Conservation (phyloP, 2,113 vertebrate species). For the Stomatorhinus ivindoensis region DNA sequence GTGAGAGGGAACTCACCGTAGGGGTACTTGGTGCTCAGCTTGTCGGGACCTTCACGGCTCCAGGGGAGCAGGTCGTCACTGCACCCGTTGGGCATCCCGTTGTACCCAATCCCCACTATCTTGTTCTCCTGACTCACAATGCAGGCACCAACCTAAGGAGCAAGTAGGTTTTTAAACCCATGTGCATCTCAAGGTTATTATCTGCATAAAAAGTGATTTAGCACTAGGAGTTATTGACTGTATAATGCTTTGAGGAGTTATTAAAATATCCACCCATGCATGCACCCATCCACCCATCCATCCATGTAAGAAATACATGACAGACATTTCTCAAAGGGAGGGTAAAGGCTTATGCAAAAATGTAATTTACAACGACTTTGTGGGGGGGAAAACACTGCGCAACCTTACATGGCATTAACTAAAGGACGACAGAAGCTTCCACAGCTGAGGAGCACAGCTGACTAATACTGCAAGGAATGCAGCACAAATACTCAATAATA, state of each 20-base stretch:
- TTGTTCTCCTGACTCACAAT: constrained; percentile 96
- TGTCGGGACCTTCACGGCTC: constrained; percentile 46
- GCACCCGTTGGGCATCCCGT: constrained; percentile 90
- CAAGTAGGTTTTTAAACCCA: neutral
- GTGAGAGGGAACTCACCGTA: constrained; percentile 41
- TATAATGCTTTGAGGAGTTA: neutral
- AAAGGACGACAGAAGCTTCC: neutral
- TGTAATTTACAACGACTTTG: neutral
- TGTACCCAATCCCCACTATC: constrained; percentile 95
- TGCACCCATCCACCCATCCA: neutral
- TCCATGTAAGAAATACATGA: neutral
- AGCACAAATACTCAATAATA: neutral
- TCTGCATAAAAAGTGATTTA: neutral
- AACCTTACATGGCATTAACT: neutral
- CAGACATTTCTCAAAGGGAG: neutral
- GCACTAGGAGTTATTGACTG: neutral
- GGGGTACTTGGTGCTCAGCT: constrained; percentile 61
- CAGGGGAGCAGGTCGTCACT: constrained; percentile 69
- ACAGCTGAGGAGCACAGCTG: neutral
- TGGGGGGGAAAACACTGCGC: neutral
- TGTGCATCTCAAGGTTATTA: neutral
- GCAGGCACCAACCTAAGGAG: constrained; percentile 82
- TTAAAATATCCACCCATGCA: neutral
- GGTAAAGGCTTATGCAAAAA: neutral
- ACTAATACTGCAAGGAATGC: neutral